Base-by-base conservation (phyloP, 2,113 vertebrate genomes). In the Barnardius zonarius region DNA sequence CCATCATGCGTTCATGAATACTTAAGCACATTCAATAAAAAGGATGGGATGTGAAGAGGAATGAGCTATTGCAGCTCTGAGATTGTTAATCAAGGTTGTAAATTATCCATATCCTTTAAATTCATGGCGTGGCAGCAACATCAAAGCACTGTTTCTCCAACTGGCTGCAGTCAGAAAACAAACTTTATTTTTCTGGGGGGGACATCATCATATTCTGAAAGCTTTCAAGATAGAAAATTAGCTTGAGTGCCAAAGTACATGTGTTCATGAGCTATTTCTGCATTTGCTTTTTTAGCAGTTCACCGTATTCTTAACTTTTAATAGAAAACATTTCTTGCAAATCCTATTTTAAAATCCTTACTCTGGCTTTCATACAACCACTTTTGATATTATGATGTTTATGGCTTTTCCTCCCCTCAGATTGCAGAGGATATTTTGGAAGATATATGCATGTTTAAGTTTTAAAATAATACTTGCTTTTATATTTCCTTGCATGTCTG, bases 1-100 rank as follows among this genome's bases (percentile, higher is more conserved):
- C 93, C 83, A 91, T 97, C 96, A 91, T 88, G 69, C 96, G 91
- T 96, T 98, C 97, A 96, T 96, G 96, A 98, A 97, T 97, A 95
- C 94, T 96, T 97, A 93, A 97, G 91, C 90, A 94, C 62, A 82
- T 96, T 96, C 84, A 94, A 67, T 61, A 86, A 93, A 95, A 96
- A 95, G 83, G 89, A 95, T 87, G 90, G 91, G 96, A 96, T 83
- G 90, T 83, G 91, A 81, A 96, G 92, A 93, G 48, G 51, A 87
- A 87, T 96, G 94, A 97, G 90, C 64, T 89, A 92, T 93, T 83
- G 84, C 76, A 83, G 88, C 85, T 92, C 85, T 77, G 54, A 94
- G 80, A 77, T 69, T 91, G 78, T 91, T 97, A 95, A 97, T 97
- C 95, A 96, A 95, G 90, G 80, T 59, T 96, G 92, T 97, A 95